Percentiles rank a stretch among this genome's conserved stretches.
Conservation (phyloP, 2,113 vertebrate species). For the Tenebrosternarchus preto region DNA sequence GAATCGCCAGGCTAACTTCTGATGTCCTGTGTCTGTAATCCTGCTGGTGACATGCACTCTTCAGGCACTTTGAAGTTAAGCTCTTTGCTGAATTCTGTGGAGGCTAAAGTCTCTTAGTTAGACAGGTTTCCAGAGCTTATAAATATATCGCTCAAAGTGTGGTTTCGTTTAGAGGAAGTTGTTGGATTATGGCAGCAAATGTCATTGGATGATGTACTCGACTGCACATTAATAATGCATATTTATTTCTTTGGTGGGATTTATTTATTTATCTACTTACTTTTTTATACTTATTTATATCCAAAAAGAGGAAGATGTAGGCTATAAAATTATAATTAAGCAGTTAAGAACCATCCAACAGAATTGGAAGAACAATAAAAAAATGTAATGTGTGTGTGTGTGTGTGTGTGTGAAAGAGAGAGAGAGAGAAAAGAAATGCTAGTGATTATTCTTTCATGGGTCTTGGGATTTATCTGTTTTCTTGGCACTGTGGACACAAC, state of each 20-base stretch:
- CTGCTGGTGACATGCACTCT: constrained; percentile 68
- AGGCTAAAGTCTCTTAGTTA: constrained; percentile 64
- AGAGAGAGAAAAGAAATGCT: constrained; percentile 15
- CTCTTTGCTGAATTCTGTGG: constrained; percentile 62
- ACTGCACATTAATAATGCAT: constrained; percentile 7
- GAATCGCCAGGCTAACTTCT: constrained; percentile 58
- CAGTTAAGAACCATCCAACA: constrained; percentile 13
- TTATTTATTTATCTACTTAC: constrained; percentile 10
- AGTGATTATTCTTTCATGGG: too few species aligned
- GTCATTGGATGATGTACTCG: constrained; percentile 39
- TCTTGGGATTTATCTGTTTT: too few species aligned
- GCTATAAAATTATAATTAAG: constrained; percentile 7
- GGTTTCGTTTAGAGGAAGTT: constrained; percentile 63
- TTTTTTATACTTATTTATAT: background rate
- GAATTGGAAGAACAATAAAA: constrained; percentile 32
- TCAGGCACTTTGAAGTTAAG: constrained; percentile 69
- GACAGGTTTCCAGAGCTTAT: constrained; percentile 70
- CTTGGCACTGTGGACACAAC: too few species aligned
- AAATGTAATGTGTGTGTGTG: background rate
- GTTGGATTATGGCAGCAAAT: constrained; percentile 68
- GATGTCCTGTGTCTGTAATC: constrained; percentile 65
- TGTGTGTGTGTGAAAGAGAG: constrained; percentile 54
- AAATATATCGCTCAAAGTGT: constrained; percentile 58
- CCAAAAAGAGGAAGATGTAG: constrained; percentile 11
- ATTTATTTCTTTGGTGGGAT: background rate